Conservation (phyloP, 2,113 vertebrate species). For the Heterochromis multidens region DNA sequence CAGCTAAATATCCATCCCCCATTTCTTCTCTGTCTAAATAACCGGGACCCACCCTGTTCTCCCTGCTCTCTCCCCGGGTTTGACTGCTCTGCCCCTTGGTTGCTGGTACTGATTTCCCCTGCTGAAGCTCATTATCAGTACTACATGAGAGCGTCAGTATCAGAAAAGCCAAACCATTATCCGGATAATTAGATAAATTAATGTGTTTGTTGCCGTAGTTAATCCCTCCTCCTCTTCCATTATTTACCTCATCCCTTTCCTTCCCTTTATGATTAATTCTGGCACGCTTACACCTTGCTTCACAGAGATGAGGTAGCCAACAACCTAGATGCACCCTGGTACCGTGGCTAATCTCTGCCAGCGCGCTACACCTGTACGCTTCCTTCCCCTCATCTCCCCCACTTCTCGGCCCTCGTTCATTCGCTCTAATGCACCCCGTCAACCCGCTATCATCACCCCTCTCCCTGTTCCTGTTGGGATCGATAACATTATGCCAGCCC, state of each 20-base stretch:
- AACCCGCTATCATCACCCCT: constrained; percentile 46
- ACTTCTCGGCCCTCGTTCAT: neutral
- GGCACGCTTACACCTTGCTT: neutral
- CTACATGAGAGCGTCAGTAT: neutral
- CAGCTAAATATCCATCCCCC: constrained; percentile 45
- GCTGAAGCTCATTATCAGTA: constrained; percentile 32
- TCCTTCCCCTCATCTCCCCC: neutral
- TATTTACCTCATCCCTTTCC: neutral
- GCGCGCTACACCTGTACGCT: constrained; percentile 36
- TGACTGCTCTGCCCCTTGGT: constrained; percentile 6
- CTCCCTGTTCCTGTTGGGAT: constrained; percentile 50
- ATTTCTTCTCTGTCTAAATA: constrained; percentile 23
- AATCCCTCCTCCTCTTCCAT: neutral
- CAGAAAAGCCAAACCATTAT: constrained; percentile 53
- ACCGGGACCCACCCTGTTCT: constrained; percentile 1
- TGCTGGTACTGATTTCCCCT: constrained; percentile 27
- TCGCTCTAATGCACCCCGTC: constrained; percentile 7
- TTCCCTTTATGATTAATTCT: neutral
- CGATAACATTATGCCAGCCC: constrained; percentile 66
- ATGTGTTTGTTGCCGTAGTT: constrained; percentile 36
- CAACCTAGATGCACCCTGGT: neutral
- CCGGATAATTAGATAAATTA: constrained; percentile 57
- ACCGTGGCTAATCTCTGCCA: constrained; percentile 25
- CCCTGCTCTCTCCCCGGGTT: neutral
- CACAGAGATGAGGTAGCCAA: neutral